phyloP scores from a whole-genome alignment of 2,113 vertebrate genomes.

The Etia nguti region DNA sequence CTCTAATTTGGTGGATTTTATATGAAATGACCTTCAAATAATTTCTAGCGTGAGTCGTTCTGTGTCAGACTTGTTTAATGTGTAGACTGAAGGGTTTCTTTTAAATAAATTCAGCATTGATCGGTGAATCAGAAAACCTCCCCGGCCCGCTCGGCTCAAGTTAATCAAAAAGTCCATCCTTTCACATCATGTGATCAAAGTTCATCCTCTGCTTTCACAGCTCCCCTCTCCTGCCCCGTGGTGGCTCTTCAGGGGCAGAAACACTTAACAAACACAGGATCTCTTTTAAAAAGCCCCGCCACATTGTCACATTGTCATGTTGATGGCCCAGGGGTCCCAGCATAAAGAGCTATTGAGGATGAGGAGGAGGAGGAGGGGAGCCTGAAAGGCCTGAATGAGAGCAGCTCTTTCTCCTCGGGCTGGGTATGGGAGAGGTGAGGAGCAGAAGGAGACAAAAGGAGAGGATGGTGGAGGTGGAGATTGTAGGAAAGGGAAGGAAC shows the following conservation, averaged over 20 bases:
- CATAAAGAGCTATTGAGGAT: conserved; percentile 63
- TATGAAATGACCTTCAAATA: background rate
- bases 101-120: background rate
- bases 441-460: conserved; percentile 12
- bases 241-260: conserved; percentile 54
- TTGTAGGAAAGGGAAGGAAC: background rate
- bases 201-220: conserved; percentile 47
- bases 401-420: conserved; percentile 38
- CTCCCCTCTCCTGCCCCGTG: conserved; percentile 34
- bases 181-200: conserved; percentile 63
- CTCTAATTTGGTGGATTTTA: background rate
- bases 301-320: conserved; percentile 76
- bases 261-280: conserved; percentile 76
- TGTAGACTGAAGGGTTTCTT: background rate
- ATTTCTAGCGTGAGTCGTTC: background rate
- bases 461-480: conserved; percentile 30
- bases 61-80: background rate
- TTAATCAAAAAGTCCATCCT: conserved; percentile 57
- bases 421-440: conserved; percentile 11
- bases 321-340: conserved; percentile 62
- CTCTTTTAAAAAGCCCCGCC: conserved; percentile 58
- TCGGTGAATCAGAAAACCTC: background rate
- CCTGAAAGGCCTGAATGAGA: conserved; percentile 43
- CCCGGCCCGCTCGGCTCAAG: background rate
- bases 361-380: conserved; percentile 37